Evolutionary conservation across 2,888 invertebrate species (phyloP).

Genomic region (Dichetophora obliterata): DNA sequence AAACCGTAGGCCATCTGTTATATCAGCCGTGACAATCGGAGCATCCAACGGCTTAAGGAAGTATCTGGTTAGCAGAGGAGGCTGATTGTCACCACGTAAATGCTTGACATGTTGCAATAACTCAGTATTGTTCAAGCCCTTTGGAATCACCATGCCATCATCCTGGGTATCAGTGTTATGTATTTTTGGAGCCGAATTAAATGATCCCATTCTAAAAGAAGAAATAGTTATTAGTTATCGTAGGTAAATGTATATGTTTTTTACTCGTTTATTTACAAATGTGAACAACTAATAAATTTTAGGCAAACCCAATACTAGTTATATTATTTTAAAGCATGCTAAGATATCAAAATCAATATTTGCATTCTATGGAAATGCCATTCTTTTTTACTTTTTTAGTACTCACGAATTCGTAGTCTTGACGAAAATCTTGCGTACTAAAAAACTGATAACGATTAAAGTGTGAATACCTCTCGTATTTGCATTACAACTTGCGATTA

Average conservation of each 20-base stretch:
- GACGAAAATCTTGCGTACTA: slow-evolving; percentile 62
- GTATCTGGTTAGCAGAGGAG: slow-evolving; percentile 69
- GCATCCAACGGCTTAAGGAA: slow-evolving; percentile 60
- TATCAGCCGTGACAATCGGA: slow-evolving; percentile 57
- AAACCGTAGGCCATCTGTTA: slow-evolving; percentile 65
- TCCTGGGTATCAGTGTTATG: slow-evolving; percentile 76
- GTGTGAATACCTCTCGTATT: slow-evolving; percentile 59
- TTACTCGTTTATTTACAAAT: too few species aligned
- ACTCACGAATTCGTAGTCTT: slow-evolving; percentile 64
- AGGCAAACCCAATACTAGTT: not conserved
- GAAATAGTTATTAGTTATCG: not conserved
- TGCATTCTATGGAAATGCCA: not conserved
- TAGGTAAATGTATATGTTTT: not conserved
- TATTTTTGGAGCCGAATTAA: slow-evolving; percentile 77
- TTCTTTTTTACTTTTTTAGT: slow-evolving; percentile 37
- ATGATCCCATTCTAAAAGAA: slow-evolving; percentile 79
- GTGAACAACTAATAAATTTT: not conserved
- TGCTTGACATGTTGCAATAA: slow-evolving; percentile 72
- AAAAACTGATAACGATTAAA: slow-evolving; percentile 58
- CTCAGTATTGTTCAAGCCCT: slow-evolving; percentile 70
- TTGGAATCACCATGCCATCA: slow-evolving; percentile 71
- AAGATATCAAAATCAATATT: not conserved
- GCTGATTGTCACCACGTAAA: slow-evolving; percentile 69
- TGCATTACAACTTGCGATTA: slow-evolving; percentile 49
- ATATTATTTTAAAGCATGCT: not conserved